Conservation (phyloP, 2,797 vertebrate genomes). For the Lutjanus campechanus region DNA sequence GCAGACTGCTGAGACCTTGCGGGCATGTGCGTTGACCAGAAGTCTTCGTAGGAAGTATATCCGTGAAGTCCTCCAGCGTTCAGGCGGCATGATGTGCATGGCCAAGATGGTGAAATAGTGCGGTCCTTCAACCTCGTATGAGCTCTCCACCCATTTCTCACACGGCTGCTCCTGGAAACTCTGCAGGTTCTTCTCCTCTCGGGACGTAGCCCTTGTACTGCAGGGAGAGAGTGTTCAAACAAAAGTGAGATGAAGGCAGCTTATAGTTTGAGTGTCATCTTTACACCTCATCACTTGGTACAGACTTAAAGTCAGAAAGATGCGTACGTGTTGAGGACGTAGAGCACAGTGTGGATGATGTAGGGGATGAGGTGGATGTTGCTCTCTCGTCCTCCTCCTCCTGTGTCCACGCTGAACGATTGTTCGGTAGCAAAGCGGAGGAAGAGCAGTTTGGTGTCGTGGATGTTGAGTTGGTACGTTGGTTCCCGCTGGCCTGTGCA, state of each 20-base stretch:
- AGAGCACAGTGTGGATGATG: conserved; percentile 99
- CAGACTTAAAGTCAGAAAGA: neutral
- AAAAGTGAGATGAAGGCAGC: neutral
- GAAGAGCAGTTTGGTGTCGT: conserved; percentile 98
- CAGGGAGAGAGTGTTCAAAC: neutral
- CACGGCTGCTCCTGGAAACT: conserved; percentile 96
- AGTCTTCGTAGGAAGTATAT: conserved; percentile 92
- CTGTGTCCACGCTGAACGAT: conserved; percentile 97
- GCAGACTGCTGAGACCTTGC: conserved; percentile 91
- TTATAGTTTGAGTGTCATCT: neutral
- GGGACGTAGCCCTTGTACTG: conserved; percentile 95
- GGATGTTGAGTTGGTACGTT: conserved; percentile 98
- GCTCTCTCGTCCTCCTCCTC: conserved; percentile 97
- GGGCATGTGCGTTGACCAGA: conserved; percentile 89
- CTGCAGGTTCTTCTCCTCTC: conserved; percentile 98
- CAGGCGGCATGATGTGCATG: conserved; percentile 93
- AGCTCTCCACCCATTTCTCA: conserved; percentile 97
- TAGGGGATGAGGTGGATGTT: conserved; percentile 99
- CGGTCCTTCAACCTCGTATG: conserved; percentile 98
- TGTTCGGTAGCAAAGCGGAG: conserved; percentile 98
- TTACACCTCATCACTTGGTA: neutral
- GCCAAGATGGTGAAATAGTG: conserved; percentile 96
- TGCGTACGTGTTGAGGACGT: conserved; percentile 98
- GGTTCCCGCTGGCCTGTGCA: conserved; percentile 98
- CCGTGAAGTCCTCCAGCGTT: conserved; percentile 90